Evolutionary conservation across 2,113 vertebrate genomes (phyloP).

Genomic region (Dicentrarchus labrax): DNA sequence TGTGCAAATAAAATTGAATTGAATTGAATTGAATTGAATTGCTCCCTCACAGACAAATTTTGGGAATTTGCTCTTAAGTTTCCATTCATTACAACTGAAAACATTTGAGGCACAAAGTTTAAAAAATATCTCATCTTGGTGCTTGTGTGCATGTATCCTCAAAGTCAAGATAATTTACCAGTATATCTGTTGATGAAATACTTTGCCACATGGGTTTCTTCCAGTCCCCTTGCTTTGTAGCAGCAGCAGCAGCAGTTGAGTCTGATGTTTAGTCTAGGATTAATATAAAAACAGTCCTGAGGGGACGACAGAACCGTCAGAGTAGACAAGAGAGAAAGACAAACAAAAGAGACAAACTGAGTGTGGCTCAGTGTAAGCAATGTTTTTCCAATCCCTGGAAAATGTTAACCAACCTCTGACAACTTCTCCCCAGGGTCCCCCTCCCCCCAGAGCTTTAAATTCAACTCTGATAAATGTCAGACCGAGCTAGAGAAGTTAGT

Average conservation of each 20-base stretch:
- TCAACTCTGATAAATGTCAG: constrained; percentile 10
- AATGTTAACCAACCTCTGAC: constrained; percentile 24
- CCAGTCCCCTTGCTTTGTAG: neutral
- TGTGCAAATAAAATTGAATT: too few species aligned
- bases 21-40: too few species aligned
- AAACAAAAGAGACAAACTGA: neutral
- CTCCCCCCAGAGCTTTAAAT: neutral
- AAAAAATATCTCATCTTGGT: neutral
- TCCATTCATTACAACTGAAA: too few species aligned
- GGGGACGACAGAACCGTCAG: neutral
- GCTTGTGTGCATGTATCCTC: neutral
- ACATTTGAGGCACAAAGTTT: neutral
- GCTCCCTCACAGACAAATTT: too few species aligned
- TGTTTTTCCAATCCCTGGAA: constrained; percentile 10
- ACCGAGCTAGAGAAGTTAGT: neutral
- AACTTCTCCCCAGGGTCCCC: neutral
- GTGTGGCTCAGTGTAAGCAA: constrained; percentile 2
- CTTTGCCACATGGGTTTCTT: neutral
- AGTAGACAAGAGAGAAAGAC: neutral
- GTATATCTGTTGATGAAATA: neutral
- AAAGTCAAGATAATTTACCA: neutral
- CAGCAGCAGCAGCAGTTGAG: neutral
- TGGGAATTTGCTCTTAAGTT: too few species aligned
- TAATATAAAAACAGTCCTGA: constrained; percentile 11
- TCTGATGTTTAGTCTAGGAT: constrained; percentile 21